Evolutionary conservation across 1,140 invertebrate species (phyloP), one percentile per base, ranked within the genome.

Genomic region (Drosophila arawakana): DNA sequence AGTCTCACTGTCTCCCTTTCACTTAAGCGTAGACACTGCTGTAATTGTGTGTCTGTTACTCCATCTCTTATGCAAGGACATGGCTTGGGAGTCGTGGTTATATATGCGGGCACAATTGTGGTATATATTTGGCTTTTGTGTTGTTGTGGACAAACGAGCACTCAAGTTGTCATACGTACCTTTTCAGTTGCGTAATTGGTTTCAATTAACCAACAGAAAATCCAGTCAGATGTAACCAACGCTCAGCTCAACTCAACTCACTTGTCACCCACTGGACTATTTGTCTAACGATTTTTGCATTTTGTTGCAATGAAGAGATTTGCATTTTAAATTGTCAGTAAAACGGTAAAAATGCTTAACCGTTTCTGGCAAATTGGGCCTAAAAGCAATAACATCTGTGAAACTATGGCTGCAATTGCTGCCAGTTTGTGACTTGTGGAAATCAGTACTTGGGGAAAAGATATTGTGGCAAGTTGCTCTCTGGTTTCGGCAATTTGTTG

Each of bases 201-300:
- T 67, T 77, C 80, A 60, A 82, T 81, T 82, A 78, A 74, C 57
- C 57, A 70, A 58, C 46, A 71, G 34, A 57, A 49, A 49, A 41
- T 49, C 50, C 30, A 50, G 50, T 7, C 41, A 46, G 18, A 63
- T 13, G 34, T 41, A 39, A 54, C 49, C 10, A 13, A n/a, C 11
- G 21, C 35, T 13, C 44, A 11, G 4, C 15, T 15, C 4, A 11
- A 35, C 30, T 21, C 18, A 21, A 21, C 18, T 15, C n/a, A 8
- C 52, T 15, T 15, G 11, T 0, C 2, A n/a, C 15, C 44, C 8
- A n/a, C 30, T 10, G 2, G 10, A 13, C 50, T 41, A 39, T 50
- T 58, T 67, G 47, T 25, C 30, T 52, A 41, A 13, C 7, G 18
- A 62, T 52, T 73, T 66, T 59, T 44, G 61, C 44, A 72, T 66